phyloP scores from a whole-genome alignment of 2,888 invertebrate genomes.

The Mycalesis mineus region DNA sequence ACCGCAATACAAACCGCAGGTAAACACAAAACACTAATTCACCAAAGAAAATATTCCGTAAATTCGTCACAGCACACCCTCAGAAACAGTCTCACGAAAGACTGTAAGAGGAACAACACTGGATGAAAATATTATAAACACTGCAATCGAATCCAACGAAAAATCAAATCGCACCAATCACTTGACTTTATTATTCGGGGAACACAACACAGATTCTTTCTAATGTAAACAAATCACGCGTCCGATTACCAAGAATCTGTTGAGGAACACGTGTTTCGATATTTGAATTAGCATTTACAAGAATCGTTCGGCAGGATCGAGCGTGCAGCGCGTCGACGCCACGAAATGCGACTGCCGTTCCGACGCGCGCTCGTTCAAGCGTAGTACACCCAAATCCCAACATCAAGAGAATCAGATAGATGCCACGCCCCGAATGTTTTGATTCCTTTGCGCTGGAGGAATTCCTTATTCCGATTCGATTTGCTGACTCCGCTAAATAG shows the following conservation, averaged over 20 bases:
- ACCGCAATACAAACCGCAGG: constrained; percentile 30
- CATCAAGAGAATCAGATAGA: constrained; percentile 17
- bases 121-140: background rate
- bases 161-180: constrained; percentile 5
- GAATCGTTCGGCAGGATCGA: constrained; percentile 17
- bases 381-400: constrained; percentile 27
- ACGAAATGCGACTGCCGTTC: constrained; percentile 39
- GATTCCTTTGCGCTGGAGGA: constrained; percentile 34
- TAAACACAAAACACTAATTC: constrained; percentile 12
- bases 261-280: constrained; percentile 34
- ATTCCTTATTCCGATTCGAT: constrained; percentile 23
- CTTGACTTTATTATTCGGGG: constrained; percentile 3
- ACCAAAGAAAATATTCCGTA: background rate
- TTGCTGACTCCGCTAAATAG: constrained; percentile 17
- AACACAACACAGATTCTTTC: constrained; percentile 4
- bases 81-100: constrained; percentile 23
- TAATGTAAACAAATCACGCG: background rate
- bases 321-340: constrained; percentile 40
- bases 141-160: constrained; percentile 1
- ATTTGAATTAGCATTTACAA: constrained; percentile 33
- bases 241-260: constrained; percentile 1
- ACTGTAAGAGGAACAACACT: constrained; percentile 27
- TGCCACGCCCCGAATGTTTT: constrained; percentile 64
- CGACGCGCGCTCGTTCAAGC: constrained; percentile 28
- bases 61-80: constrained; percentile 21